Base-by-base conservation (phyloP, 2,797 vertebrate species). In the Pseudocheirus occidentalis region DNA sequence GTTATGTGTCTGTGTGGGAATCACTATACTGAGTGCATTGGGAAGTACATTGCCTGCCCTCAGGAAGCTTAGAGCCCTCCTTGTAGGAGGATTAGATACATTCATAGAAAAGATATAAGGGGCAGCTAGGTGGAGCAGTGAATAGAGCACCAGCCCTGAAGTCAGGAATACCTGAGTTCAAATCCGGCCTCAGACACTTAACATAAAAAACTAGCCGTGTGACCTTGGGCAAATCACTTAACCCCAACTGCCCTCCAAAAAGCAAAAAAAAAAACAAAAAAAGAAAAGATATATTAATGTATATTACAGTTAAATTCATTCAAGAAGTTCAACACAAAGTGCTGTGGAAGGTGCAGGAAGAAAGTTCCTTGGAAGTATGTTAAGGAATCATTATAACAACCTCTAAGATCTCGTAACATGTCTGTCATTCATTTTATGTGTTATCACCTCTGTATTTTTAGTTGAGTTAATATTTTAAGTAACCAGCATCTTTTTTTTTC, bases 321-420 rank as follows among this genome's bases (percentile, higher is more conserved):
- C 2, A 0, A 81, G 18, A 46, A 40, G n/a, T 40, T 81, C 66
- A 81, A 3, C 27, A 4, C 21, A 34, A 87, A 87, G 73, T 24
- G 9, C 40, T 50, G 10, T 87, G 21, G 73, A 24, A 50, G 21
- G 73, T 50, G 0, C 73, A 55, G 53, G 31, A 58, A 92, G 24
- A 21, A 9, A 96, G 94, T 96, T 96, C 5, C 55, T 93, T 27
- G 10, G 6, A 10, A 28, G 73, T 87, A 27, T 81, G 29, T 56
- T 53, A 90, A 93, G 90, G 92, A 96, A 96, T 73, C 40, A 12
- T 34, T 57, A 89, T 90, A 56, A 90, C 90, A 93, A 87, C 11
- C 53, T 81, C 31, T 21, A 46, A 89, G 52, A 57, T 90, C 21
- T 87, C 12, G 9, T 34, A 27, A 87, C 5, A 11, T 92, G 4